Evolutionary conservation across 2,888 invertebrate genomes (phyloP).

Genomic region (Cotesia congregata): DNA sequence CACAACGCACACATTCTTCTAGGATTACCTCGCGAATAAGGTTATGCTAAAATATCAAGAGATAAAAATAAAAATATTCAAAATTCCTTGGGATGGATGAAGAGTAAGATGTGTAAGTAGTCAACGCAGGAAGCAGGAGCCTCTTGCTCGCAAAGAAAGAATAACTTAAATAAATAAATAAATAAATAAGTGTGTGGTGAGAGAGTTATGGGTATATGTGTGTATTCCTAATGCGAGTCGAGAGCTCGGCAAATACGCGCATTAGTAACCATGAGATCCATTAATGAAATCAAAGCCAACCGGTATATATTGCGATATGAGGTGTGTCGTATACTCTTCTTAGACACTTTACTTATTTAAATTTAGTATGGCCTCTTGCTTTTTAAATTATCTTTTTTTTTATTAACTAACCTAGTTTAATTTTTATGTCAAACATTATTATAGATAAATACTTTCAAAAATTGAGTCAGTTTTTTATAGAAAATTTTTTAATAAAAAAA

Average conservation of each 20-base stretch:
- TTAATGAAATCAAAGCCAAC: constrained; percentile 64
- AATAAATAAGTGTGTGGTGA: constrained; percentile 26
- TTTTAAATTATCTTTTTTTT: neutral
- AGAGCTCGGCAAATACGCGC: constrained; percentile 64
- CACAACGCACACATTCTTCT: neutral
- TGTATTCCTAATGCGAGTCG: constrained; percentile 57
- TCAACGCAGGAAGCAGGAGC: constrained; percentile 10
- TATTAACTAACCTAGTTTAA: neutral
- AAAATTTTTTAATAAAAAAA: too few relatives aligned
- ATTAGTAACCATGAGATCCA: constrained; percentile 63
- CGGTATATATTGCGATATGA: constrained; percentile 32
- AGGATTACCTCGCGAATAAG: neutral
- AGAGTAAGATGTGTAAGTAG: neutral
- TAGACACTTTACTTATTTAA: neutral
- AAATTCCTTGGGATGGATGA: neutral
- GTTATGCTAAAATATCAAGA: neutral
- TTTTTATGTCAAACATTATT: neutral
- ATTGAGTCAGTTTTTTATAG: too few relatives aligned
- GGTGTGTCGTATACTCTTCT: neutral
- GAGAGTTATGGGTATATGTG: neutral
- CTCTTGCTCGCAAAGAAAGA: constrained; percentile 43
- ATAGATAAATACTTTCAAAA: neutral
- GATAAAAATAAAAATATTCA: neutral
- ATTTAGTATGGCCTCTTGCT: neutral
- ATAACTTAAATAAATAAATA: neutral